A percentile compares a stretch with the other conserved stretches of the same genome.
phyloP scores from a whole-genome alignment of 2,888 invertebrate genomes.

The Microchrysa polita region DNA sequence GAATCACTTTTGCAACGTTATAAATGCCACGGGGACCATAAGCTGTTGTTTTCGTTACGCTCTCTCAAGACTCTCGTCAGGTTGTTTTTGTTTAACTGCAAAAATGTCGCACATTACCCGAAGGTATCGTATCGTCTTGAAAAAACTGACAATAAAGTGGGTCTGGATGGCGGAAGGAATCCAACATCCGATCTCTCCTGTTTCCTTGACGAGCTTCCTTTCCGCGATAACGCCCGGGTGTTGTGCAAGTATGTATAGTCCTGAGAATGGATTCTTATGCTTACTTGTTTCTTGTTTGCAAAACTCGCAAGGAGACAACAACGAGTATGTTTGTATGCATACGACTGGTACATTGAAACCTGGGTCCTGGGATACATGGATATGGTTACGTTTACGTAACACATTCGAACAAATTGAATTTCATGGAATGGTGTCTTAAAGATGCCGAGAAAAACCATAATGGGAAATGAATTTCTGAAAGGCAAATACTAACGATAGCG shows the following conservation, averaged over 20 bases:
- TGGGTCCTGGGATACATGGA: too few species aligned
- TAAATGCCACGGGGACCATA: not conserved
- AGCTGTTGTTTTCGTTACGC: not conserved
- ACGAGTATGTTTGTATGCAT: too few species aligned
- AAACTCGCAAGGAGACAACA: too few species aligned
- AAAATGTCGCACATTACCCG: not conserved
- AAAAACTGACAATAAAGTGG: slow-evolving; percentile 1
- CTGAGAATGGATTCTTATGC: not conserved
- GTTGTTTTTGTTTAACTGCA: slow-evolving; percentile 4
- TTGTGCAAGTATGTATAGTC: too few species aligned
- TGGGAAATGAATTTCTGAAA: slow-evolving; percentile 17
- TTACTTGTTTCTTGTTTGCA: not conserved
- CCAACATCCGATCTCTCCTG: slow-evolving; percentile 12
- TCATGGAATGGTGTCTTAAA: slow-evolving; percentile 26
- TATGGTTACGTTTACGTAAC: too few species aligned
- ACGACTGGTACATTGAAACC: not conserved
- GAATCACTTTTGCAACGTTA: slow-evolving; percentile 1
- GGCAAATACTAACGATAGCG: not conserved
- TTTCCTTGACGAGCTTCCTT: slow-evolving; percentile 13
- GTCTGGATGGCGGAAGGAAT: not conserved
- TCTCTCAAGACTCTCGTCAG: not conserved
- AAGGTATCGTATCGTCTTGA: not conserved
- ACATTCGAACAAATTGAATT: slow-evolving; percentile 30
- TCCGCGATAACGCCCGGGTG: not conserved
- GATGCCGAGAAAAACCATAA: slow-evolving; percentile 13